Conservation (phyloP, 2,888 invertebrate genomes). For the Hemaris fuciformis region DNA sequence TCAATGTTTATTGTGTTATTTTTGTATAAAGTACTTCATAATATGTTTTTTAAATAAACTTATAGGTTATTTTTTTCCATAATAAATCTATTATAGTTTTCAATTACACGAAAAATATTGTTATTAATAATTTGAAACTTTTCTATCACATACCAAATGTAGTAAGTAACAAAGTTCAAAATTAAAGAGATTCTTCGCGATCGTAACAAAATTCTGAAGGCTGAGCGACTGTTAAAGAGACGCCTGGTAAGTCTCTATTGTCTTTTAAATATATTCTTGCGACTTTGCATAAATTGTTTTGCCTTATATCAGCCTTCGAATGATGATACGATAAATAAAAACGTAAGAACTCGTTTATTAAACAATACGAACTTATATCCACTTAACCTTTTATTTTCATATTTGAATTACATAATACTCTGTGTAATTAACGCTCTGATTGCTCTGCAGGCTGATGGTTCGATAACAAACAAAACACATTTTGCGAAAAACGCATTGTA, state of each 20-base stretch:
- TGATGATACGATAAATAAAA: not conserved
- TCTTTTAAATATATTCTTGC: not conserved
- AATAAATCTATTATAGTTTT: too few species aligned
- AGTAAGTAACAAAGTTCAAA: too few species aligned
- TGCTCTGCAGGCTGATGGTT: slow-evolving; percentile 40
- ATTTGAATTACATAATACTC: not conserved
- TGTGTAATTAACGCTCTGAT: slow-evolving; percentile 42
- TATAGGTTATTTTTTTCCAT: too few species aligned
- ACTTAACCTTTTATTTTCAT: not conserved
- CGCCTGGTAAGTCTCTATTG: not conserved
- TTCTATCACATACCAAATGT: too few species aligned
- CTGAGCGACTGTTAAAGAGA: not conserved
- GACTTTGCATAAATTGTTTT: not conserved
- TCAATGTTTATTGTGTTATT: too few species aligned
- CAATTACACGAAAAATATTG: too few species aligned
- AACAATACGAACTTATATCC: not conserved
- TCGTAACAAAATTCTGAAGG: not conserved
- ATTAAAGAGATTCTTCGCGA: not conserved
- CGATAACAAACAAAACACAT: not conserved
- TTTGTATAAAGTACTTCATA: too few species aligned
- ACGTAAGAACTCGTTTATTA: not conserved
- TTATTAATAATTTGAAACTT: too few species aligned
- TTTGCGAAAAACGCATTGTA: not conserved
- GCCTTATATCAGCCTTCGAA: slow-evolving; percentile 14
- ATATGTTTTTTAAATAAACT: too few species aligned